A percentile compares a stretch with the other conserved stretches of the same genome.
Conservation (phyloP, 2,797 vertebrate species). For the Emys orbicularis region DNA sequence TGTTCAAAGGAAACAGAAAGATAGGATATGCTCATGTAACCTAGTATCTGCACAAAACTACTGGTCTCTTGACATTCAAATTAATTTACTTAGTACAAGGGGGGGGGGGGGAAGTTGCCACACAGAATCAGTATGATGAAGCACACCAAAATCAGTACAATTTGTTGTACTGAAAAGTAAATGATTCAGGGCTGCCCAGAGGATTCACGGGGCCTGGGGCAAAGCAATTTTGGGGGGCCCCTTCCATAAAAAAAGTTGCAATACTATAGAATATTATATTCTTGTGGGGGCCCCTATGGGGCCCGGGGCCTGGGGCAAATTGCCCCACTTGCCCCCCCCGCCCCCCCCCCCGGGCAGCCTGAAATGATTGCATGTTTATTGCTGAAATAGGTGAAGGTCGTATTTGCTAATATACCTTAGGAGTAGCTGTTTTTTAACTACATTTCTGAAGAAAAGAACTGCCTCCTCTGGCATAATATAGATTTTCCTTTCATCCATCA, state of each 20-base stretch:
- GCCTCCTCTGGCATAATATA: background rate
- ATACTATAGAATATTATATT: no score
- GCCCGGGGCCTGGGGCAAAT: no score
- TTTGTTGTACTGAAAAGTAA: background rate
- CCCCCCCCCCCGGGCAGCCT: no score
- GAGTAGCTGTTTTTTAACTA: background rate
- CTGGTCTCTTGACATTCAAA: background rate
- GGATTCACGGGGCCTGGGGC: no score
- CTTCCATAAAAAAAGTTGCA: no score
- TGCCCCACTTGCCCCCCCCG: no score
- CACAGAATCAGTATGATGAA: background rate
- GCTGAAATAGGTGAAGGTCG: background rate
- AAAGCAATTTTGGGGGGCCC: no score
- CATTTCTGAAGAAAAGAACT: background rate
- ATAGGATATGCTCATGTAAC: accelerated
- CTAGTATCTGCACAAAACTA: background rate
- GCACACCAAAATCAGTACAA: background rate
- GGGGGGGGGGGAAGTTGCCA: accelerated
- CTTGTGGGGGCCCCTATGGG: no score
- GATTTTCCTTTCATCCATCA: background rate
- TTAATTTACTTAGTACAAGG: background rate
- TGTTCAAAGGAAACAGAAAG: background rate
- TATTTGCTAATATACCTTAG: background rate
- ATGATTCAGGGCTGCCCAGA: background rate
- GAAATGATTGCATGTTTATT: background rate